These are phyloP conservation scores for Myrmecobius fasciatus DNA, from an alignment of 2,113 vertebrate genomes.

Conservation along the genomic window DNA sequence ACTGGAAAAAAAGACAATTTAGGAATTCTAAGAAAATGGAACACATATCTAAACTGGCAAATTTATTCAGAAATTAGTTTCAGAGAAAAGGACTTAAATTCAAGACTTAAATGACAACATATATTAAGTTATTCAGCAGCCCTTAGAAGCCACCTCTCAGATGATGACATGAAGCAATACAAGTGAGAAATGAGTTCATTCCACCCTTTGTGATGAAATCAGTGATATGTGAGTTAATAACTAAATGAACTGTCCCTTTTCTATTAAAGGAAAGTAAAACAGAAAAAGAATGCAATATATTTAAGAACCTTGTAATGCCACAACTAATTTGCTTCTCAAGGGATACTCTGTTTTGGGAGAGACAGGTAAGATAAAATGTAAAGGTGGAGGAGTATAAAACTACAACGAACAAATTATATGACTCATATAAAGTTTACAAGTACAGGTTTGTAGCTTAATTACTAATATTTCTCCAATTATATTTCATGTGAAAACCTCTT, in stretches of 20 bases:
- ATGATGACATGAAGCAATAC: conserved; percentile 29
- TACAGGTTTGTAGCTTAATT: conserved; percentile 61
- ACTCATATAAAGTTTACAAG: conserved; percentile 55
- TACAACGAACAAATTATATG: conserved; percentile 40
- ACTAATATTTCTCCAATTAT: conserved; percentile 54
- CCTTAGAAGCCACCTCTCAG: conserved; percentile 57
- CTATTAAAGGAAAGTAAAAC: background rate
- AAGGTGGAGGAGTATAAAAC: conserved; percentile 55
- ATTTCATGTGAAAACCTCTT: conserved; percentile 44
- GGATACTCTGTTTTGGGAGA: conserved; percentile 59
- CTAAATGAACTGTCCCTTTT: conserved; percentile 60
- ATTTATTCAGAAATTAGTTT: background rate
- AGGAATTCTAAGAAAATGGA: background rate
- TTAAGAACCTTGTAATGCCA: conserved; percentile 35
- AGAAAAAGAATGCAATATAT: background rate
- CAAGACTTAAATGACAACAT: conserved; percentile 14
- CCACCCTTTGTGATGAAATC: conserved; percentile 63
- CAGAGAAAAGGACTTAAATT: conserved; percentile 24
- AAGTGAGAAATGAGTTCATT: conserved; percentile 53
- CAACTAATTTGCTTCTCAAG: conserved; percentile 58
- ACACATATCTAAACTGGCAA: background rate
- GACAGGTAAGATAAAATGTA: conserved; percentile 44
- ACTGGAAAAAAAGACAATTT: no score
- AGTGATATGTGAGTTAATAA: conserved; percentile 59
- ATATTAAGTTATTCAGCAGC: conserved; percentile 15